Evolutionary conservation across 2,888 invertebrate genomes (phyloP), one percentile per base, ranked within the genome.

Genomic region (Eilema depressum): DNA sequence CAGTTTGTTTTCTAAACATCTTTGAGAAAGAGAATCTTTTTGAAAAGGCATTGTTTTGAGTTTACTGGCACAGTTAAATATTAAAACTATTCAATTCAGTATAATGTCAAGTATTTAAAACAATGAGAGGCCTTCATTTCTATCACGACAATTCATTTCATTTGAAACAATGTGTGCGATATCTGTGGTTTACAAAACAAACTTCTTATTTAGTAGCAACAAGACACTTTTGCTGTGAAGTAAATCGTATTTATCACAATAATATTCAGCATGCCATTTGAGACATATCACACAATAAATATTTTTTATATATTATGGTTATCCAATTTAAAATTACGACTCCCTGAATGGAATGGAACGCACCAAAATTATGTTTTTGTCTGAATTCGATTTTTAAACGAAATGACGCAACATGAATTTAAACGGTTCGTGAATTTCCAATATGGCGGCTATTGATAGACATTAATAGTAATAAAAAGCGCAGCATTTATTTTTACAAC

Each of bases 401-500:
- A 66, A 76, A 71, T 77, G 72, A 78, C 75, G 76, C 69, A 78
- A 82, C 57, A 68, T 73, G 63, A 76, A 63, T 62, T 7, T 28
- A 69, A 73, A 74, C 70, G 63, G 41, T 73, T 72, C 62, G 59
- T 60, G 69, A 69, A 75, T 69, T 66, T 69, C 73, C 70, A 74
- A 80, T 63, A 78, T 72, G 77, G 81, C 67, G 74, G 76, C 53
- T 69, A 68, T 70, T 77, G 77, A 68, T 66, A 71, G 74, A 37
- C 26, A 25, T 41, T 71, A 57, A 23, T 30, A 23, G 37, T 66
- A 74, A 81, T 83, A 84, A 82, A 83, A 85, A 81, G 77, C 77
- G 79, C 79, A 76, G 69, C 79, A 80, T 83, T 86, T 83, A 83
- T 84, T 84, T 84, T 84, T 77, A 84, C 74, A 78, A 75, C 80